These are phyloP conservation scores for Lobophora halterata DNA, from an alignment of 2,888 invertebrate species.

Conservation along the genomic window DNA sequence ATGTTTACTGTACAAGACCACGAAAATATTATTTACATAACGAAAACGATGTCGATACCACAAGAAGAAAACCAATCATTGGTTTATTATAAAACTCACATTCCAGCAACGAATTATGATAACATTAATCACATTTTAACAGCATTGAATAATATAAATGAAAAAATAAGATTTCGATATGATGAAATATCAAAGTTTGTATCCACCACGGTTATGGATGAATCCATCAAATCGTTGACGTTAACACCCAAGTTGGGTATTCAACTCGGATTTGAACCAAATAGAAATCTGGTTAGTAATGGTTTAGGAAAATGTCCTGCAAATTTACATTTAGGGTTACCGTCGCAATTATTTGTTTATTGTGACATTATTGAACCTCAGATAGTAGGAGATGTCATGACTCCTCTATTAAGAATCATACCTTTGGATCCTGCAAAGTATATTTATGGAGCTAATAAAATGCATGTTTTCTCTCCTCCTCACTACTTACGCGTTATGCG, in stretches of 20 bases:
- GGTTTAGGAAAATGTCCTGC: constrained; percentile 24
- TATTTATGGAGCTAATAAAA: constrained; percentile 33
- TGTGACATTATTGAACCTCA: constrained; percentile 28
- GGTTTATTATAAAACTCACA: constrained; percentile 27
- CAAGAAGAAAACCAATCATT: constrained; percentile 13
- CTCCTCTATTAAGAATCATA: constrained; percentile 30
- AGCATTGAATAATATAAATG: constrained; percentile 25
- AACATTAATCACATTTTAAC: constrained; percentile 20
- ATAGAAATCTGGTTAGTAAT: constrained; percentile 19
- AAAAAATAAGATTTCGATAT: constrained; percentile 23
- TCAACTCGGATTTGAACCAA: constrained; percentile 31
- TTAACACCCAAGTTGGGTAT: constrained; percentile 21
- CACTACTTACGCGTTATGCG: constrained; percentile 37
- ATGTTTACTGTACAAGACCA: constrained; percentile 32
- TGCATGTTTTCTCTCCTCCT: constrained; percentile 26
- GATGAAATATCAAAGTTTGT: constrained; percentile 23
- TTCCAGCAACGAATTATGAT: constrained; percentile 31
- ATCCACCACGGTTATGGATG: constrained; percentile 9
- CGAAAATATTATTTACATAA: constrained; percentile 21
- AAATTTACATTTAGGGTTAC: constrained; percentile 15
- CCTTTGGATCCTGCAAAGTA: constrained; percentile 22
- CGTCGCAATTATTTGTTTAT: constrained; percentile 27
- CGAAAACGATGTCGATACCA: constrained; percentile 17
- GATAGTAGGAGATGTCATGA: constrained; percentile 32
- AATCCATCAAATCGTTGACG: constrained; percentile 6